phyloP scores from a whole-genome alignment of 2,113 vertebrate species.

The Hippocampus guttulatus region DNA sequence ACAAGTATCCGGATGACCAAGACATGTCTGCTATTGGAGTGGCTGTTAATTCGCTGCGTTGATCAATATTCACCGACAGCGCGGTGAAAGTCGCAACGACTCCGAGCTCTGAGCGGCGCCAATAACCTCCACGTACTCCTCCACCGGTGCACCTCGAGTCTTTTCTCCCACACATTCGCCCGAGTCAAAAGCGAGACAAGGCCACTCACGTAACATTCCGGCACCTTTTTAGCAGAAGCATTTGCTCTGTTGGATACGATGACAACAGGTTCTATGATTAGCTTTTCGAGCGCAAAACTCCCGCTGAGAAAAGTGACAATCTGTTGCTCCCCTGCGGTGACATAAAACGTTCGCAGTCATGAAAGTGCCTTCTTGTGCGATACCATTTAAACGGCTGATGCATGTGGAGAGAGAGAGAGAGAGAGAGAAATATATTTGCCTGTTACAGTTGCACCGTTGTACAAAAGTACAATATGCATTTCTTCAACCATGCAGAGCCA shows the following conservation, averaged over 20 bases:
- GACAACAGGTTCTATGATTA: not conserved
- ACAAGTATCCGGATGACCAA: not conserved
- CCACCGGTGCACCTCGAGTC: conserved; percentile 6
- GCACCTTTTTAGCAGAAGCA: not conserved
- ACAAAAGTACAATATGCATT: not conserved
- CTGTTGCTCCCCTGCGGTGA: not conserved
- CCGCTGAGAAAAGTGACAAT: not conserved
- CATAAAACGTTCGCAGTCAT: not conserved
- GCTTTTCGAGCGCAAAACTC: not conserved
- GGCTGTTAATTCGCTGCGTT: not conserved
- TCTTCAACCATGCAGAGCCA: not conserved
- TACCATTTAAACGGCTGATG: not conserved
- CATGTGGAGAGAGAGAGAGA: too few species aligned
- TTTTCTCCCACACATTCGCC: conserved; percentile 20
- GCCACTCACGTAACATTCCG: not conserved
- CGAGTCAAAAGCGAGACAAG: not conserved
- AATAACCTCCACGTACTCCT: conserved; percentile 25
- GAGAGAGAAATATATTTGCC: not conserved
- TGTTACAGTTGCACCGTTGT: not conserved
- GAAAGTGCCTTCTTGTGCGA: not conserved
- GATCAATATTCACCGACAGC: conserved; percentile 1
- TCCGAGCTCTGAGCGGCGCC: not conserved
- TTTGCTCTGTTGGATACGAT: not conserved
- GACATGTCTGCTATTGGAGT: not conserved
- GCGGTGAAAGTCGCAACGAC: conserved; percentile 3